Evolutionary conservation across 2,888 invertebrate species (phyloP).

Genomic region (Heteropelma amictum): DNA sequence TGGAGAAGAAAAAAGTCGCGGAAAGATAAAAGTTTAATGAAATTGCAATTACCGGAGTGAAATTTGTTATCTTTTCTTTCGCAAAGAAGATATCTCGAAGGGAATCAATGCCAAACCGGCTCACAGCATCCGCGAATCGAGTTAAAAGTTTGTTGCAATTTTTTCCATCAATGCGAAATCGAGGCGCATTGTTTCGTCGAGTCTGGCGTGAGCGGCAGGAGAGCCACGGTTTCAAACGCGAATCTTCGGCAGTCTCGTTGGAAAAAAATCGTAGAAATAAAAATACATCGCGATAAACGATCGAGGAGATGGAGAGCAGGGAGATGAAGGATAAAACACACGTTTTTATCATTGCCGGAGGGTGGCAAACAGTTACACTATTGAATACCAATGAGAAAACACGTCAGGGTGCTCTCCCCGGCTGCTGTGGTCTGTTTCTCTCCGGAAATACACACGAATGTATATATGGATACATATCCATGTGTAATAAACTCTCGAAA

Average conservation of each 20-base stretch:
- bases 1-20: not conserved
- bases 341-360: conserved; percentile 18
- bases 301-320: not conserved
- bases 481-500: conserved; percentile 20
- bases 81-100: conserved; percentile 57
- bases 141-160: not conserved
- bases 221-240: too few species aligned
- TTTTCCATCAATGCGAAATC: too few species aligned
- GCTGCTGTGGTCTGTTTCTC: conserved; percentile 21
- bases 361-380: conserved; percentile 43
- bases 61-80: conserved; percentile 48
- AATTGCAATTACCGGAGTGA: conserved; percentile 66
- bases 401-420: too few species aligned
- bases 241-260: too few species aligned
- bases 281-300: too few species aligned
- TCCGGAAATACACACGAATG: too few species aligned
- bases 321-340: not conserved
- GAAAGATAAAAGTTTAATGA: conserved; percentile 65
- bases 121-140: conserved; percentile 47
- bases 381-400: conserved; percentile 54
- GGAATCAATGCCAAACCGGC: conserved; percentile 62
- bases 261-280: not conserved
- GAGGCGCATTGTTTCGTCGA: too few species aligned
- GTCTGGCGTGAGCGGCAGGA: too few species aligned
- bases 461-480: too few species aligned